Evolutionary conservation across 2,797 vertebrate species (phyloP).

Genomic region (Trematomus bernacchii): DNA sequence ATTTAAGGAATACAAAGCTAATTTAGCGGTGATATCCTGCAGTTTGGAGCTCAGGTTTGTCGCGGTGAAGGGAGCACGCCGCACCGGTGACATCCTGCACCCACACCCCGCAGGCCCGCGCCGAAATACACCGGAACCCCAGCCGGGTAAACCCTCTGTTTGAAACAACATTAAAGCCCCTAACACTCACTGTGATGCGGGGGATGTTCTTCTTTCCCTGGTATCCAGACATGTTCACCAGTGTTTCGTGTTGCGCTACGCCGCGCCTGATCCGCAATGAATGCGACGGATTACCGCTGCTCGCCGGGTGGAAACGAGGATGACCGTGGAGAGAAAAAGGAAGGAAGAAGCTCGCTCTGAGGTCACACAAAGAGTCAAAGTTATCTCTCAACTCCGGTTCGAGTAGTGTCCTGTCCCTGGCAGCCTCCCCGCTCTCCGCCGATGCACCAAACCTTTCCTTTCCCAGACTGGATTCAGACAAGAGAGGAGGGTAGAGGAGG

Average conservation of each 20-base stretch:
- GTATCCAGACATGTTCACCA: constrained; percentile 92
- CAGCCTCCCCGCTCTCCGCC: constrained; percentile 79
- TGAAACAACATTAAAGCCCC: background rate
- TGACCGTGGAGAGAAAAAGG: constrained; percentile 1
- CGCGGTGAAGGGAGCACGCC: constrained; percentile 40
- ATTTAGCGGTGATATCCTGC: constrained; percentile 11
- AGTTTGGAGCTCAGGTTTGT: constrained; percentile 12
- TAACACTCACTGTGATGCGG: constrained; percentile 96
- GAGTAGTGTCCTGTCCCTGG: constrained; percentile 69
- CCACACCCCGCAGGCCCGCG: constrained; percentile 62
- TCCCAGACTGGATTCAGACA: constrained; percentile 82
- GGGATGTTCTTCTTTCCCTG: constrained; percentile 99
- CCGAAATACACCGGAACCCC: background rate
- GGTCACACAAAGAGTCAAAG: constrained; percentile 47
- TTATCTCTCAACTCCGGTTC: constrained; percentile 59
- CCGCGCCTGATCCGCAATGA: constrained; percentile 65
- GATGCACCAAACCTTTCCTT: constrained; percentile 86
- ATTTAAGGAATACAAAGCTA: background rate
- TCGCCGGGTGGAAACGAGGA: constrained; percentile 37
- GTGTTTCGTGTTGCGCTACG: constrained; percentile 60
- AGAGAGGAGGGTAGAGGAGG: constrained; percentile 63
- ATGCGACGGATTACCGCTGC: constrained; percentile 59
- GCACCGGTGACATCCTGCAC: constrained; percentile 66
- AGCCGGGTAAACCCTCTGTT: background rate
- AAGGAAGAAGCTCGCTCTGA: constrained; percentile 19